phyloP scores from a whole-genome alignment of 92 coral and sea anemone genomes.

The Nematostella vectensis region DNA sequence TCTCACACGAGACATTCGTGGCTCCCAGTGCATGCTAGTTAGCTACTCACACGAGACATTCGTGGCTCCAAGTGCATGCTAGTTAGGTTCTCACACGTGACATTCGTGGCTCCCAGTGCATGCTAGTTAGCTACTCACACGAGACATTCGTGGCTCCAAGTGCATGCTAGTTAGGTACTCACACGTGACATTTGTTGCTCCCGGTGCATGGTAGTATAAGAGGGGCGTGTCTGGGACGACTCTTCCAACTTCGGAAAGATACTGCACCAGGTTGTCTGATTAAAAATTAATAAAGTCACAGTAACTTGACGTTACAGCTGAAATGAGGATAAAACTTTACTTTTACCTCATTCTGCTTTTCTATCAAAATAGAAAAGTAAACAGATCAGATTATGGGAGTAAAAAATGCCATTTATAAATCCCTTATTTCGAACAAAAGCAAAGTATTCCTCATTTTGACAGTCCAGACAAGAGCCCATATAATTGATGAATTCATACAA shows the following conservation, averaged over 20 bases:
- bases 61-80: conserved; percentile 52
- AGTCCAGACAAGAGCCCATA: no score
- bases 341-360: no score
- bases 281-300: not conserved
- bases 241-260: conserved; percentile 34
- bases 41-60: conserved; percentile 44
- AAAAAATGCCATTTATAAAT: no score
- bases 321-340: no score
- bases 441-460: no score
- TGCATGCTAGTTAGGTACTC: conserved; percentile 60
- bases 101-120: conserved; percentile 42
- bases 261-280: conserved; percentile 45
- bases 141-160: conserved; percentile 40
- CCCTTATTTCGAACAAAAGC: no score
- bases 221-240: conserved; percentile 64
- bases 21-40: conserved; percentile 56
- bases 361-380: no score
- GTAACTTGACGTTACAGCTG: no score
- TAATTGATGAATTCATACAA: no score
- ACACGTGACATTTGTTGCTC: conserved; percentile 35
- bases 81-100: conserved; percentile 50
- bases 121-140: conserved; percentile 67
- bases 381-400: no score
- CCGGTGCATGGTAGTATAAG: conserved; percentile 67
- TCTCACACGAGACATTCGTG: conserved; percentile 45